Conservation (phyloP, 2,113 vertebrate genomes). For the Poecilia latipinna region DNA sequence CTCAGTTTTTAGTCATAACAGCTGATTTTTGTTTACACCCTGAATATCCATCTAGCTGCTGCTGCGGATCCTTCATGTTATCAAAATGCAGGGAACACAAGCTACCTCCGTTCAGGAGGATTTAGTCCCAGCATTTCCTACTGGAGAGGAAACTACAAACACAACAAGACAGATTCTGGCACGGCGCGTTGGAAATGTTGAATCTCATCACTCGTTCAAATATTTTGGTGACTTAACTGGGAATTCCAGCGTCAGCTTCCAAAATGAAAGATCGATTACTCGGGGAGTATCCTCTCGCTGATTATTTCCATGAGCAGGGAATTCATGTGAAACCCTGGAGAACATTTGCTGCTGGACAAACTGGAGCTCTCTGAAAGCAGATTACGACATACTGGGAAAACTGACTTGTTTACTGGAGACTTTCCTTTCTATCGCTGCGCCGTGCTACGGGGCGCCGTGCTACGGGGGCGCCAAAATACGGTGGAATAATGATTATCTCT, state of each 20-base stretch:
- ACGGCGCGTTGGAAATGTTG: not conserved
- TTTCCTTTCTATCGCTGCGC: too few species aligned
- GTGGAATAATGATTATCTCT: too few species aligned
- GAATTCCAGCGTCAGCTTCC: constrained; percentile 30
- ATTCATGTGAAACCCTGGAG: constrained; percentile 16
- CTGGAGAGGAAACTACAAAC: not conserved
- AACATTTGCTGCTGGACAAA: constrained; percentile 27
- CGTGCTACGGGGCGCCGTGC: too few species aligned
- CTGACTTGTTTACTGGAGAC: constrained; percentile 1
- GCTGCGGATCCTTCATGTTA: constrained; percentile 16
- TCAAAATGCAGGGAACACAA: constrained; percentile 4
- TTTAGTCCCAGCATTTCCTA: not conserved
- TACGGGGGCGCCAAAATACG: too few species aligned
- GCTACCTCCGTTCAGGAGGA: constrained; percentile 11
- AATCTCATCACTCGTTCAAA: constrained; percentile 2
- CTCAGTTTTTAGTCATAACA: not conserved
- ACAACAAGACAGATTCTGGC: too few species aligned
- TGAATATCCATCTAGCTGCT: constrained; percentile 27
- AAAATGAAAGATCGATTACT: constrained; percentile 24
- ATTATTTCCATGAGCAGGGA: constrained; percentile 25
- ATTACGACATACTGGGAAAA: constrained; percentile 33
- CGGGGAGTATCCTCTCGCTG: constrained; percentile 22
- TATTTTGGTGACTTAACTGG: constrained; percentile 24
- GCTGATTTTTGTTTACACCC: constrained; percentile 6
- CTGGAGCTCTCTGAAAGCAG: not conserved